Evolutionary conservation across 2,888 invertebrate species (phyloP).

Genomic region (Drosophila koepferae): DNA sequence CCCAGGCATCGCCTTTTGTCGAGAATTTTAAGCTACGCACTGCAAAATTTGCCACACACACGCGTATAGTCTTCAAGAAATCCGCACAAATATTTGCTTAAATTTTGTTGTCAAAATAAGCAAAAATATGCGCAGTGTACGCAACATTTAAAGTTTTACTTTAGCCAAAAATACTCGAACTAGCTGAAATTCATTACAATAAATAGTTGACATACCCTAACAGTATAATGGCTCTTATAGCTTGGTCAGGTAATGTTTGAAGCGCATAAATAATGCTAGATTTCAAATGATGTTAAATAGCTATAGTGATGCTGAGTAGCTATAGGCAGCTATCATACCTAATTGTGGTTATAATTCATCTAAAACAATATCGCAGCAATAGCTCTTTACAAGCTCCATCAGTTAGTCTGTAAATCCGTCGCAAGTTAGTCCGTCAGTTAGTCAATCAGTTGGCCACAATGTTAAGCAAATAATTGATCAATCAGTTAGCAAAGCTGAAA

Average conservation of each 20-base stretch:
- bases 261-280: background rate
- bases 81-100: conserved; percentile 73
- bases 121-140: conserved; percentile 42
- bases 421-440: background rate
- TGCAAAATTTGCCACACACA: conserved; percentile 58
- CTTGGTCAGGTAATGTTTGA: background rate
- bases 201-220: conserved; percentile 10
- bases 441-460: background rate
- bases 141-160: conserved; percentile 30
- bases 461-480: background rate
- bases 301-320: background rate
- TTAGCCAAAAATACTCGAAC: conserved; percentile 8
- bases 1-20: conserved; percentile 1
- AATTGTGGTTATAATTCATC: no score
- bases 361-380: background rate
- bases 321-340: background rate
- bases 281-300: background rate
- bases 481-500: background rate
- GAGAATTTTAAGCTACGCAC: conserved; percentile 73
- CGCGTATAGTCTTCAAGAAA: conserved; percentile 62
- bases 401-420: background rate
- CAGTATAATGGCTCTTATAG: no score
- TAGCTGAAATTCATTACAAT: conserved; percentile 35
- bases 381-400: background rate
- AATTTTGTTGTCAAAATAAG: conserved; percentile 54